A percentile compares a stretch with the other conserved stretches of the same genome.
These are phyloP conservation scores for Bos javanicus DNA, from an alignment of 2,113 vertebrate species.

Conservation along the genomic window DNA sequence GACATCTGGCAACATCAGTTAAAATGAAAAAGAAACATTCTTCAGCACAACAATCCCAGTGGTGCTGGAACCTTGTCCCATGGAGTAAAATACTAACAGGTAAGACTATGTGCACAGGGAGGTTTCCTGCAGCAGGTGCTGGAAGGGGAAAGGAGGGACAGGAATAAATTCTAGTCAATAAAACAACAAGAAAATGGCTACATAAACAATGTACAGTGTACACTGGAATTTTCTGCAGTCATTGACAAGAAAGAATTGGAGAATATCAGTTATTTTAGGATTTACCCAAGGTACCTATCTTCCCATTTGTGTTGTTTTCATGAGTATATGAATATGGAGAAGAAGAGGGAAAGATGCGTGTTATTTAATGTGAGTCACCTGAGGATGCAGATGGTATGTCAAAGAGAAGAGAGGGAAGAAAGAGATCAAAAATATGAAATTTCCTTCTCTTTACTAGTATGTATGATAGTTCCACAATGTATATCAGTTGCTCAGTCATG, in stretches of 20 bases:
- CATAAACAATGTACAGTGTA: background rate
- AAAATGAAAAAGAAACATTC: background rate
- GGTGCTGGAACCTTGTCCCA: background rate
- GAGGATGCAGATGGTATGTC: background rate
- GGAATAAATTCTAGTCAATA: background rate
- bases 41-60: background rate
- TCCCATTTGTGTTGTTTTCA: background rate
- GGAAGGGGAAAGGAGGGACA: background rate
- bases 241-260: background rate
- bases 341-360: background rate
- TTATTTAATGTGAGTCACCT: background rate
- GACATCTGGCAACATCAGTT: background rate
- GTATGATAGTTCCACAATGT: background rate
- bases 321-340: background rate
- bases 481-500: background rate
- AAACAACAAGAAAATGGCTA: background rate
- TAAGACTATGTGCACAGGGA: background rate
- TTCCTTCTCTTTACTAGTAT: background rate
- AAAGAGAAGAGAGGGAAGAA: background rate
- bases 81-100: background rate
- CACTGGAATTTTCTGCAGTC: background rate
- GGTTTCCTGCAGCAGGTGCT: background rate
- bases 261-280: background rate
- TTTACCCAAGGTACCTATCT: background rate
- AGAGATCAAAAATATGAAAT: background rate